Base-by-base conservation (phyloP, 2,797 vertebrate species). In the Thaleichthys pacificus region DNA sequence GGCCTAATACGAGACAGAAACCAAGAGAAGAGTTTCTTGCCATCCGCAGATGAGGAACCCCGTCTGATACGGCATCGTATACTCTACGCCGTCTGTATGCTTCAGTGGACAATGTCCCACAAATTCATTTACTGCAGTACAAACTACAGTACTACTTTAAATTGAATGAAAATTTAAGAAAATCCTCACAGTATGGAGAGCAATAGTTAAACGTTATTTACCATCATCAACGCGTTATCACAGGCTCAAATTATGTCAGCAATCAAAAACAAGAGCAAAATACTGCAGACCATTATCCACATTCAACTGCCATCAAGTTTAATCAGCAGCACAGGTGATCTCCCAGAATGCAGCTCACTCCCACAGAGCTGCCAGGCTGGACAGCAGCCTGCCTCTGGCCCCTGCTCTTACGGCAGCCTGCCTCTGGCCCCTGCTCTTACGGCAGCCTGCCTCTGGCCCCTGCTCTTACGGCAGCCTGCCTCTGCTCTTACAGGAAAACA, bases 401-500 rank as follows among this genome's bases (percentile, higher is more conserved):
- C 24, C 26, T 26, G 26, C 26, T 26, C 26, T 26, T 26, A 2
- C 26, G 2, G 26, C 26, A 2, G 22, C 26, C 26, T 26, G 26
- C 26, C 26, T 26, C 26, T 26, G 24, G 12, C 26, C 65, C 3
- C 26, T 26, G 26, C 26, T 26, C 26, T 26, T 26, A 24, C 24
- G 24, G 24, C 24, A 24, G 24, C 3, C 26, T 26, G 26, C 26
- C 26, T 26, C 26, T 26, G 26, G 26, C 26, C 26, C 26, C 26
- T 26, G 26, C 26, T 26, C 3, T 26, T 26, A 2, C 26, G 3
- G 26, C 26, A 26, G 26, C 26, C 26, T 26, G 26, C 26, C 26
- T 26, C 26, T 26, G 49, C 8, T 24, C 21, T 22, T 62, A 64
- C 26, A 71, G 49, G 70, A 58, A 74, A 79, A 80, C 54, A 76